These are phyloP conservation scores for Diacarnus erythraeanus DNA, from an alignment of 37 sponge, comb jelly and placozoan genomes.

Conservation along the genomic window DNA sequence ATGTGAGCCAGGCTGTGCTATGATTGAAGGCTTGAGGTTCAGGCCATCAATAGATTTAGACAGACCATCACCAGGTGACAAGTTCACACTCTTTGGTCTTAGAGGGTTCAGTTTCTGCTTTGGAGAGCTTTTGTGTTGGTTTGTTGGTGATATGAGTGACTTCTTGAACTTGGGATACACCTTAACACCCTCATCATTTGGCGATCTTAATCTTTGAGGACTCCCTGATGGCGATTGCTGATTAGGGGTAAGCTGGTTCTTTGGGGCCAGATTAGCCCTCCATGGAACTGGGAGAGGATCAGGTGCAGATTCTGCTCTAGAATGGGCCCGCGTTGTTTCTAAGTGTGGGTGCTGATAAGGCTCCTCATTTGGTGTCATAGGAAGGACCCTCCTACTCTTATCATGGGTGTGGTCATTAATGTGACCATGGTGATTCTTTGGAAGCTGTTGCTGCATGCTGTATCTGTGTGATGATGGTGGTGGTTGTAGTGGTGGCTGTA, in stretches of 20 bases:
- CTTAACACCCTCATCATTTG: background rate
- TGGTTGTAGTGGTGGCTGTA: background rate
- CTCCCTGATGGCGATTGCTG: background rate
- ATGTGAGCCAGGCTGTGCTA: constrained; percentile 1
- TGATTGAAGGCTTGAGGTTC: background rate
- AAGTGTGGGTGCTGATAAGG: constrained; percentile 4
- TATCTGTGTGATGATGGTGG: background rate
- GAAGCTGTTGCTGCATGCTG: background rate
- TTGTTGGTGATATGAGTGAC: constrained; percentile 18
- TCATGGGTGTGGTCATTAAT: background rate
- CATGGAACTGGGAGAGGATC: constrained; percentile 74
- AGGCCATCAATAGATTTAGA: background rate
- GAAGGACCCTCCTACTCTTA: constrained; percentile 7
- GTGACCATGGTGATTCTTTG: background rate
- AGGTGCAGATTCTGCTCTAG: constrained; percentile 70
- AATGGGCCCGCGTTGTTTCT: constrained; percentile 7
- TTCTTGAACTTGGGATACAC: background rate
- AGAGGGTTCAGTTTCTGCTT: constrained; percentile 16
- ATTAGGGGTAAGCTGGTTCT: background rate
- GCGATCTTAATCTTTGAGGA: background rate
- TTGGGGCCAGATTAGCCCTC: constrained; percentile 19
- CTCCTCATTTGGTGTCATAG: constrained; percentile 40
- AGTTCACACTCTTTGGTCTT: background rate
- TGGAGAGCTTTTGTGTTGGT: background rate
- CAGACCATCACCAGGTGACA: constrained; percentile 16